Evolutionary conservation across 2,113 vertebrate genomes (phyloP), one percentile per base, ranked within the genome.

Genomic region (Dasyornis broadbenti): DNA sequence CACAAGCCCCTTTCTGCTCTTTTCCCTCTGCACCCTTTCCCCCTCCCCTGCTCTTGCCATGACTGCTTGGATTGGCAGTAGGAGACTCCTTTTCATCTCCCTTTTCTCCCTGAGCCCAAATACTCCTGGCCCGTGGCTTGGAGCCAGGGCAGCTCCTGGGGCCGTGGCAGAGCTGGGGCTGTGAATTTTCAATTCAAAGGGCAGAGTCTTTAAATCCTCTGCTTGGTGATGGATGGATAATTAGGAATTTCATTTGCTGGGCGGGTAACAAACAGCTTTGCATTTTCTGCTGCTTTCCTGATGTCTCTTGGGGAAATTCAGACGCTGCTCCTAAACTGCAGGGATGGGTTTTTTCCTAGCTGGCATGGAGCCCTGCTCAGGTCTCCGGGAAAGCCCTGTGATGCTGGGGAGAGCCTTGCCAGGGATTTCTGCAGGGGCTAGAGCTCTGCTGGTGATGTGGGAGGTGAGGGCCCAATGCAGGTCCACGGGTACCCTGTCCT

Each of bases 161-260:
- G 10, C 11, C 1, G 5, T 44, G 47, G 40, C 5, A 10, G 86
- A 80, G 76, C 76, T n/a, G n/a, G 57, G 35, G 69, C 60, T 81
- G 35, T 73, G 87, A 61, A 52, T 86, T 91, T 52, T 54, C 57
- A 45, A 87, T 80, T 72, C 4, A 31, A 91, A 66, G 64, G 68
- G 71, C 83, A 72, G n/a, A 71, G 64, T 50, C 47, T 78, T 85
- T 91, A 71, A 76, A 68, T 82, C 64, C 65, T 56, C 65, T 57
- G 73, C 87, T 42, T 7, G 33, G 57, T 82, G 94, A 87, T 91
- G 90, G 81, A 73, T 95, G 84, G 80, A 30, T 86, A 61, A 84
- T 73, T 82, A 81, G 88, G 82, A 91, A 93, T 85, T 89, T 77
- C 73, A n/a, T 96, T 95, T 95, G 82, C 73, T 91, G 82, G 60